Evolutionary conservation across 2,888 invertebrate genomes (phyloP), one percentile per base, ranked within the genome.

Genomic region (Octonoba sinensis): DNA sequence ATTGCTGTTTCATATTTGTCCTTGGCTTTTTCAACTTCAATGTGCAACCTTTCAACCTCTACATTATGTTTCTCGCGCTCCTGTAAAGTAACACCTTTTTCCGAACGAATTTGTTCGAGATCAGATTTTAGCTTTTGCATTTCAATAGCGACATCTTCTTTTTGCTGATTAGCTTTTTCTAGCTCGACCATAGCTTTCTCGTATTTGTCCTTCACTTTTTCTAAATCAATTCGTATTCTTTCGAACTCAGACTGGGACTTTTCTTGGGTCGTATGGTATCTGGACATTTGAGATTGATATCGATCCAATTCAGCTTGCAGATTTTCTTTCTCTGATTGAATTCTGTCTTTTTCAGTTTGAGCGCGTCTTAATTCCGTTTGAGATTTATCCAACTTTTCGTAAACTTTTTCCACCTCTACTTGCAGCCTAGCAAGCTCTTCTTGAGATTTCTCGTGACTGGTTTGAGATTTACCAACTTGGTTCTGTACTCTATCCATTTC

Each of bases 341-440:
- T 90, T 86, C 93, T 91, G 82, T 93, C 94, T 72, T 93, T 90
- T 86, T 95, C 94, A 0, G 92, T 92, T 87, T 95, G 95, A 13
- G 95, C 92, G 57, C 83, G 67, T 20, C 85, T 67, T 3, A 85
- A 62, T 56, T 86, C 85, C 13, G 70, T 60, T 54, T 95, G 93
- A 76, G 93, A 92, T 87, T 95, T 93, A 86, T 96, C 96, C 87
- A 95, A 94, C 86, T 96, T 95, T 87, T 96, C 96, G 87, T 95
- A 94, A 91, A 95, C 93, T 89, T 96, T 96, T 88, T 96, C 96
- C 60, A 95, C 91, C 89, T 96, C 96, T 86, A 95, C 96, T 87
- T 95, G 94, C 86, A 95, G 92, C 86, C 95, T 91, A 0, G 95
- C 93, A 86, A 95, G 92, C 89, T 96, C 96, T 88, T 96, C 96